Evolutionary conservation across 2,113 vertebrate genomes (phyloP), one percentile per base, ranked within the genome.

Genomic region (Daboia siamensis): DNA sequence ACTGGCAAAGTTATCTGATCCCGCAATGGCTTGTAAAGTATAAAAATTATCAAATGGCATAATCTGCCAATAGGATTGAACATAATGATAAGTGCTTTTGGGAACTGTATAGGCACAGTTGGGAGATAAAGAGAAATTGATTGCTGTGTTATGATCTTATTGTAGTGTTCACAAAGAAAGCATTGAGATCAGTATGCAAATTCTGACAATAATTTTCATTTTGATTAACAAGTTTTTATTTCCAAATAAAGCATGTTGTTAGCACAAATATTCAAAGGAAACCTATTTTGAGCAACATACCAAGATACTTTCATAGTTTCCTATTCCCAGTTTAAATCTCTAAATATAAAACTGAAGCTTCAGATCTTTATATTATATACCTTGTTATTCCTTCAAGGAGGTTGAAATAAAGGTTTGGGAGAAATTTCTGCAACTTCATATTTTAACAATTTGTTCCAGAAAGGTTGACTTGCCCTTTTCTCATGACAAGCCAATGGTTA

Each of bases 161-260:
- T 1, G 11, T 33, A 3, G 5, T 80, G 86, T 48, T 23, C 48
- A 46, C n/a, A n/a, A n/a, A 94, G 84, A 56, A 94, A 86, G 69
- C 57, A 39, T 85, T 93, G 29, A 88, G 55, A 0, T 86, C n/a
- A 89, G 85, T 33, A 46, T 84, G 91, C 91, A 6, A 64, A 85
- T 80, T 74, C 85, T 5, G 93, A 39, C 92, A 86, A 1, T 94
- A 86, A 23, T 11, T 87, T 48, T 90, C 61, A 91, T 91, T 92
- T 92, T 5, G 88, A 87, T 29, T 88, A 44, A 90, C 26, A 89
- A 91, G 64, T 44, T 90, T 69, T 4, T 88, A 88, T 74, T 51
- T 52, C 24, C 94, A 93, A 92, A 94, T 93, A 80, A 80, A 44
- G 74, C 74, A 89, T 88, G 89, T 84, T 17, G 87, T n/a, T 0